Conservation (phyloP, 1,140 invertebrate genomes). For the Scaptomyza hsui region DNA sequence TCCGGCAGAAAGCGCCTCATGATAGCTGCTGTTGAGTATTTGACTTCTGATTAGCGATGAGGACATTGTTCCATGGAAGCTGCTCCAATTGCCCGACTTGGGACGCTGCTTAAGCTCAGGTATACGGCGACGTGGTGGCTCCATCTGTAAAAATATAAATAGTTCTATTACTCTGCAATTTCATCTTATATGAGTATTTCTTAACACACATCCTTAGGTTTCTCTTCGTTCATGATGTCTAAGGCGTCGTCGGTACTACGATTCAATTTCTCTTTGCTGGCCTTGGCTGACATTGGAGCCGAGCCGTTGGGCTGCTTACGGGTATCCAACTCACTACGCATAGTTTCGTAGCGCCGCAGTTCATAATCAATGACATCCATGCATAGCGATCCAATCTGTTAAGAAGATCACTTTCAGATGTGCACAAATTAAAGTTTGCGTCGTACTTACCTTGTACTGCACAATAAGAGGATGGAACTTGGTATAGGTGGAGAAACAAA, state of each 20-base stretch:
- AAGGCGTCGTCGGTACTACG: slow-evolving; percentile 78
- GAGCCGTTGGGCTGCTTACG: slow-evolving; percentile 84
- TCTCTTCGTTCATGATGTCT: slow-evolving; percentile 84
- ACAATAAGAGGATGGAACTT: slow-evolving; percentile 97
- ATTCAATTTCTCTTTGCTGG: slow-evolving; percentile 79
- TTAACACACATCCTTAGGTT: slow-evolving; percentile 74
- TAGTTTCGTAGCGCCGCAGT: slow-evolving; percentile 95
- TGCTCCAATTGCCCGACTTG: slow-evolving; percentile 87
- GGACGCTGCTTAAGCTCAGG: slow-evolving; percentile 88
- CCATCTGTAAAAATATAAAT: slow-evolving; percentile 84
- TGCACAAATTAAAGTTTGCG: slow-evolving; percentile 19
- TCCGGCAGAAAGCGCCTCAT: slow-evolving; percentile 86
- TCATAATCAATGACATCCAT: slow-evolving; percentile 98
- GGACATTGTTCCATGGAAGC: slow-evolving; percentile 84
- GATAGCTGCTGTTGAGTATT: slow-evolving; percentile 86
- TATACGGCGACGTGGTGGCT: slow-evolving; percentile 88
- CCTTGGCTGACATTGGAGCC: slow-evolving; percentile 71
- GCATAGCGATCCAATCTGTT: slow-evolving; percentile 95
- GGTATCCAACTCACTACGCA: slow-evolving; percentile 94
- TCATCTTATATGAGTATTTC: not conserved
- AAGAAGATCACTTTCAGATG: not conserved
- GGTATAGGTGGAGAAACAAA: slow-evolving; percentile 98
- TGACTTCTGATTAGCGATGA: slow-evolving; percentile 83
- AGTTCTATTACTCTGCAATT: not conserved
- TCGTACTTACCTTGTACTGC: slow-evolving; percentile 91